Evolutionary conservation across 2,113 vertebrate species (phyloP), one percentile per base, ranked within the genome.

Genomic region (Nipponia nippon): DNA sequence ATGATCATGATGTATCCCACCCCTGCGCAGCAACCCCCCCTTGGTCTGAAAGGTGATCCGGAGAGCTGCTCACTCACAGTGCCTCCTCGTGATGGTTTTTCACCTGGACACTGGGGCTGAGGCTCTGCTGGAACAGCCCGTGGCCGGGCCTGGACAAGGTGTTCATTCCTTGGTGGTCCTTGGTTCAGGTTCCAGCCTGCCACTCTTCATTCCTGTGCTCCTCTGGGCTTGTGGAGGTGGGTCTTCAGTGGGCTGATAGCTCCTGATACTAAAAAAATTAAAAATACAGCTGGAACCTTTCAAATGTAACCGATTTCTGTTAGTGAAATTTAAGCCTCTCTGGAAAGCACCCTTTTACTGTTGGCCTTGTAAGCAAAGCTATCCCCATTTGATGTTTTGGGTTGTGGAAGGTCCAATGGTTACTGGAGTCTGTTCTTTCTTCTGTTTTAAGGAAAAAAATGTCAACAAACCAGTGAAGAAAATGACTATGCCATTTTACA

Each of bases 1-100:
- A 13, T 47, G 29, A 65, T 44, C 29, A 13, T 53, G 29, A 65
- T 44, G n/a, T 59, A 53, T 66, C 19, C n/a, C 16, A 42, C 6
- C 10, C 17, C 22, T 61, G 36, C 13, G 17, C 52, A 50, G 23
- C 11, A 65, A 13, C 2, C 30, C 16, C 1, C 1, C 0, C 42
- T 72, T 62, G 22, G 13, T 62, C 62, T 40, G 34, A 71, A 86
- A 80, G 30, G 36, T 8, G 23, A 49, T 56, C 69, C 9, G 29
- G 67, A 34, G 7, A 53, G 16, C 17, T 70, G 32, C 56, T 77
- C 19, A 4, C 61, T 67, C 8, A 4, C 17, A 42, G 34, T 22
- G 6, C 14, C 44, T 69, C 8, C 2, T 55, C 3, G 0, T 73
- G 29, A 22, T 50, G 44, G 6, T 58, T 90, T 91, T 77, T 42